A percentile compares a stretch with the other conserved stretches of the same genome.
These are phyloP conservation scores for Caranx ignobilis DNA, from an alignment of 2,113 vertebrate species.

Conservation along the genomic window DNA sequence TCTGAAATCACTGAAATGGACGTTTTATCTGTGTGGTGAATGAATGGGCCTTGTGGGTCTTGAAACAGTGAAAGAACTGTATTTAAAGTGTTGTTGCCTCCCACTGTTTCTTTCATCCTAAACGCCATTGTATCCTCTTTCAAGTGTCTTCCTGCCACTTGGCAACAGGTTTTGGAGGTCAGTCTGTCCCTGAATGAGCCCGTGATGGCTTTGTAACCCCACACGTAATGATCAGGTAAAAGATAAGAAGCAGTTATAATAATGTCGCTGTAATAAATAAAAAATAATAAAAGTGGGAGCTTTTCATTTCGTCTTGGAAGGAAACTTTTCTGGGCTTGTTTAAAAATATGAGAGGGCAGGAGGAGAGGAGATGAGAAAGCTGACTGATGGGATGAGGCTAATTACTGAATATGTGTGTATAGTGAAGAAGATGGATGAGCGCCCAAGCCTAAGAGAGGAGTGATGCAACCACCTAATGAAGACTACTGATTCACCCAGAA, in stretches of 20 bases:
- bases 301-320: not conserved
- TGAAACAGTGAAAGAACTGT: not conserved
- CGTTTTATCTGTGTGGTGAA: not conserved
- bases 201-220: not conserved
- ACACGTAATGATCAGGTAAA: not conserved
- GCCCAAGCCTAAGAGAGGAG: not conserved
- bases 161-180: conserved; percentile 9
- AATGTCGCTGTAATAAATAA: not conserved
- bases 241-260: not conserved
- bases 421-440: not conserved
- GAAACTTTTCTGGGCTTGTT: not conserved
- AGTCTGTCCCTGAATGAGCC: not conserved
- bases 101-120: not conserved
- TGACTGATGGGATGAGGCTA: conserved; percentile 22
- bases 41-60: not conserved
- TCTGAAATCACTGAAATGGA: not conserved
- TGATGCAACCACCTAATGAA: not conserved
- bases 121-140: not conserved
- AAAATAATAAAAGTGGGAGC: not conserved
- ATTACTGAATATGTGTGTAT: conserved; percentile 15
- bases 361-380: not conserved
- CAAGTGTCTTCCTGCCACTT: conserved; percentile 5
- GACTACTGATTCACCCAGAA: not conserved
- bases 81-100: not conserved
- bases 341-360: conserved; percentile 23